Conservation (phyloP, 1,140 invertebrate species). For the Zaprionus ghesquierei region DNA sequence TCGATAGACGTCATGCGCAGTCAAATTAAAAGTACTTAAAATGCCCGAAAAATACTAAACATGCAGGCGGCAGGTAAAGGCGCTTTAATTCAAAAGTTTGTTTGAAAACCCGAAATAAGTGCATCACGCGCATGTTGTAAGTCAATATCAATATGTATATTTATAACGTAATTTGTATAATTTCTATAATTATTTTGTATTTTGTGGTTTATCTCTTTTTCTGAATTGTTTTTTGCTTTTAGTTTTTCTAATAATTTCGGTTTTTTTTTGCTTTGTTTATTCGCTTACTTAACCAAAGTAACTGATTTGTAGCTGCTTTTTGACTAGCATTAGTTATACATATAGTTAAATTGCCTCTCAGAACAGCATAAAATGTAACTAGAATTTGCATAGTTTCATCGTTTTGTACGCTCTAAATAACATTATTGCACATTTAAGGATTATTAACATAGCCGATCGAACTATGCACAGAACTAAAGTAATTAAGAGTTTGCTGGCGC, state of each 20-base stretch:
- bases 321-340: conserved; percentile 52
- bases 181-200: conserved; percentile 58
- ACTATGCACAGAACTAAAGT: conserved; percentile 27
- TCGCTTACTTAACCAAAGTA: conserved; percentile 16
- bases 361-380: conserved; percentile 76
- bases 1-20: background rate
- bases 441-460: conserved; percentile 31
- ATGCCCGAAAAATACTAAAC: background rate
- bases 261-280: background rate
- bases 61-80: background rate
- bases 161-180: conserved; percentile 53
- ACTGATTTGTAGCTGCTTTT: conserved; percentile 27
- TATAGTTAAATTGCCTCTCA: conserved; percentile 56
- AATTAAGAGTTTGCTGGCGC: conserved; percentile 16
- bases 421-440: conserved; percentile 71
- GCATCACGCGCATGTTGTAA: background rate
- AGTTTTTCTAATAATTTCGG: conserved; percentile 27
- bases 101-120: too few relatives aligned
- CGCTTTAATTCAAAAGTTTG: background rate
- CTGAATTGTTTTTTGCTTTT: conserved; percentile 15
- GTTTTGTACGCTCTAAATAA: conserved; percentile 55
- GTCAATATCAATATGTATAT: conserved; percentile 50
- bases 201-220: conserved; percentile 43
- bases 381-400: background rate
- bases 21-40: too few relatives aligned